Evolutionary conservation across 2,888 invertebrate genomes (phyloP).

Genomic region (Dynastes hyllus): DNA sequence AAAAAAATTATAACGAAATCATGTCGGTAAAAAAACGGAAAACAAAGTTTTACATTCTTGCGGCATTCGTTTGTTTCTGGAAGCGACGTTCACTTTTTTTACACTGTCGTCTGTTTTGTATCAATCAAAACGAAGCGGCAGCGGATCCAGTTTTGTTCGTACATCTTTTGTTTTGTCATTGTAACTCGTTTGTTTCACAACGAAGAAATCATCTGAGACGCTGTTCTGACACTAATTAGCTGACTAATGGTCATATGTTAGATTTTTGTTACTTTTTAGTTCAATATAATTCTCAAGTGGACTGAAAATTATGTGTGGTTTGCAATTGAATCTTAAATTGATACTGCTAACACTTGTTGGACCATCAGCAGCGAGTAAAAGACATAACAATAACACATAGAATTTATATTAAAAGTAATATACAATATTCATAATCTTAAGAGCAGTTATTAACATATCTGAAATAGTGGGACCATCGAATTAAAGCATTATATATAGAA

Average conservation of each 20-base stretch:
- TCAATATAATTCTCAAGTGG: conserved; percentile 60
- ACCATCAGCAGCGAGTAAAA: no score
- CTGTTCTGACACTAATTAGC: conserved; percentile 69
- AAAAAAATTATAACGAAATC: conserved; percentile 59
- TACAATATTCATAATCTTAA: no score
- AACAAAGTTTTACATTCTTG: conserved; percentile 66
- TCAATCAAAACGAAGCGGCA: conserved; percentile 66
- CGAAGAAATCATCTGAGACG: conserved; percentile 68
- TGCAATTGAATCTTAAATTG: conserved; percentile 32
- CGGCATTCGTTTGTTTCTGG: conserved; percentile 67
- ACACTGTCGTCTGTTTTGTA: conserved; percentile 69
- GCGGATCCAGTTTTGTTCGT: conserved; percentile 62
- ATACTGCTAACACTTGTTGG: neutral
- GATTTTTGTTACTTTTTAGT: conserved; percentile 62
- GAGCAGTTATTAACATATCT: no score
- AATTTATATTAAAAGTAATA: no score
- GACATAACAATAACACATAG: no score
- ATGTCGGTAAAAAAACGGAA: conserved; percentile 58
- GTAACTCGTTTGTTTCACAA: conserved; percentile 63
- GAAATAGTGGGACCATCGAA: no score
- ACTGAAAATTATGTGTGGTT: conserved; percentile 38
- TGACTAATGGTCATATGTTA: conserved; percentile 69
- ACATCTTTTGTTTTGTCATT: conserved; percentile 65
- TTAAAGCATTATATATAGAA: no score
- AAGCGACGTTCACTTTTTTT: conserved; percentile 66